Percentiles rank a stretch among this genome's conserved stretches.
Evolutionary conservation across 2,797 vertebrate genomes (phyloP).

Genomic region (Mormyrops boulengeri): DNA sequence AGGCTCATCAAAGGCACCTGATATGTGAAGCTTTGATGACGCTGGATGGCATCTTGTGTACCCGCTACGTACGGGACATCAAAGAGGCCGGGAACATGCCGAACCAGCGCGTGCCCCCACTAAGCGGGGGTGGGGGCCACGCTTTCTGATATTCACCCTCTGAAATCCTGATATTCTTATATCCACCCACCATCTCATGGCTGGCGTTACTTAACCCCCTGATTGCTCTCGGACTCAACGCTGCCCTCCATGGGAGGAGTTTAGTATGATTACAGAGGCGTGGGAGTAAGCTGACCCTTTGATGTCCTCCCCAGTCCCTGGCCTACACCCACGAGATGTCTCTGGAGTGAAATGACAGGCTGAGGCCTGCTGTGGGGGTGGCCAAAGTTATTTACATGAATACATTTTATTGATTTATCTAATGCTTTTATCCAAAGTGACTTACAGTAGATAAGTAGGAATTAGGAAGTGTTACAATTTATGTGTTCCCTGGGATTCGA

Average conservation of each 20-base stretch:
- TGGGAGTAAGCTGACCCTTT: constrained; percentile 31
- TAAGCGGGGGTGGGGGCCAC: neutral
- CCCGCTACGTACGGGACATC: constrained; percentile 24
- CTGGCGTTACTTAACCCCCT: constrained; percentile 36
- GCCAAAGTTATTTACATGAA: neutral
- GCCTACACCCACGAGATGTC: neutral
- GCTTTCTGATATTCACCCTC: neutral
- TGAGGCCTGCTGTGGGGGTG: neutral
- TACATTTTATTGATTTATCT: neutral
- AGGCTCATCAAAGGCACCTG: neutral
- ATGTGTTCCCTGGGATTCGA: neutral
- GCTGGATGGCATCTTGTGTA: constrained; percentile 22
- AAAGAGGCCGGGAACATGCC: constrained; percentile 26
- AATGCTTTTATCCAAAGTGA: neutral
- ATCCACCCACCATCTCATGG: neutral
- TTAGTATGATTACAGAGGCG: constrained; percentile 42
- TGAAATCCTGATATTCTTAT: too few species aligned
- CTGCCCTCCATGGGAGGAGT: constrained; percentile 34
- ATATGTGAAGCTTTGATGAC: constrained; percentile 18
- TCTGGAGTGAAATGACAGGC: neutral
- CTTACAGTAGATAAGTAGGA: neutral
- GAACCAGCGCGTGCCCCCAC: neutral
- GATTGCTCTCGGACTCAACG: constrained; percentile 36
- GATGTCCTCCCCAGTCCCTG: constrained; percentile 25
- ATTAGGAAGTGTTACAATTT: neutral